phyloP scores from a whole-genome alignment of 92 coral and sea anemone species.

The Isaurus tuberculatus region DNA sequence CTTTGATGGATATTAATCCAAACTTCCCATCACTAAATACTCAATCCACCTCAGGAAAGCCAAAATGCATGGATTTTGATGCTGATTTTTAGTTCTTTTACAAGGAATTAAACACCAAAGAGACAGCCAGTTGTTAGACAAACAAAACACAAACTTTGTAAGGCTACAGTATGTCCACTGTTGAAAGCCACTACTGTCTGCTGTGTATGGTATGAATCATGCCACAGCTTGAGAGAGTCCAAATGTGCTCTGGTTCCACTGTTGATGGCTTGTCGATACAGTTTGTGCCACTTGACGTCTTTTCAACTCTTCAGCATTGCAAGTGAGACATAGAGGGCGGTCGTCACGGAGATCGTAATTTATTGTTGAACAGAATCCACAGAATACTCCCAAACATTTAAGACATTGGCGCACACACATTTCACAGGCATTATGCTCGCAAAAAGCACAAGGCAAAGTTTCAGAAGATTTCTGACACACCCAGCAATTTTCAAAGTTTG shows the following conservation, averaged over 20 bases:
- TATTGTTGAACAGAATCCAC: slow-evolving; percentile 83
- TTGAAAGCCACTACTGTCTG: neutral
- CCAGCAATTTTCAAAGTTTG: slow-evolving; percentile 70
- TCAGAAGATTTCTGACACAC: slow-evolving; percentile 77
- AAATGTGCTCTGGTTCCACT: neutral
- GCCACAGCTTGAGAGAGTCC: slow-evolving; percentile 30
- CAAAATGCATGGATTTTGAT: too few relatives aligned
- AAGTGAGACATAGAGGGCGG: slow-evolving; percentile 79
- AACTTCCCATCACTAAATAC: too few relatives aligned
- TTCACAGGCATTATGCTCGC: slow-evolving; percentile 84
- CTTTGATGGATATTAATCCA: too few relatives aligned
- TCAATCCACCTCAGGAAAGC: too few relatives aligned
- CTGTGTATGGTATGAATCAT: neutral
- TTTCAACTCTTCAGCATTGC: slow-evolving; percentile 77
- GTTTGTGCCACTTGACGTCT: slow-evolving; percentile 15
- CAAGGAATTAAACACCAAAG: too few relatives aligned
- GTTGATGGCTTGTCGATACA: neutral
- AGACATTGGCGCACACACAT: slow-evolving; percentile 92
- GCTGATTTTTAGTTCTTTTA: too few relatives aligned
- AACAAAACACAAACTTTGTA: too few relatives aligned
- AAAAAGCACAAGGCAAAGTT: slow-evolving; percentile 84
- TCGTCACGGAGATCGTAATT: slow-evolving; percentile 82
- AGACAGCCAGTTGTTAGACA: too few relatives aligned
- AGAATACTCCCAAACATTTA: slow-evolving; percentile 87
- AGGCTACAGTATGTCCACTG: too few relatives aligned